Conservation (phyloP, 2,113 vertebrate genomes). For the Pteruthius melanotis region DNA sequence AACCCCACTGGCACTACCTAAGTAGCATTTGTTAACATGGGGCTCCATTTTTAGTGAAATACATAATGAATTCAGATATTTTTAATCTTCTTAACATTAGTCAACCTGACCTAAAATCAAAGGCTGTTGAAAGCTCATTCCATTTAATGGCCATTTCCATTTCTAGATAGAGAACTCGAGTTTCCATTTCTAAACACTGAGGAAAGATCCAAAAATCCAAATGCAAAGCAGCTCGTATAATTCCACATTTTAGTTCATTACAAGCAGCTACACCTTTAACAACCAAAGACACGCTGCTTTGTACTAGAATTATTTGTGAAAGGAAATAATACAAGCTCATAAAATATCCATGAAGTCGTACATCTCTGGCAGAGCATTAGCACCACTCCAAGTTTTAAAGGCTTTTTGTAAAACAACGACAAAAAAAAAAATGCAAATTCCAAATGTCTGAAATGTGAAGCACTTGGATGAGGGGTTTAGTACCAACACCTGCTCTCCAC, state of each 20-base stretch:
- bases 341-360: neutral
- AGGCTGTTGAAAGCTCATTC: neutral
- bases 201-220: neutral
- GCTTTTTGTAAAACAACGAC: neutral
- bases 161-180: neutral
- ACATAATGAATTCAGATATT: neutral
- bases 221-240: rapidly evolving
- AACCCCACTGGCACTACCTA: neutral
- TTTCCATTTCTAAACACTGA: neutral
- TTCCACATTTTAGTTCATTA: neutral
- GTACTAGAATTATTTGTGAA: neutral
- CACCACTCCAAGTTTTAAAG: neutral
- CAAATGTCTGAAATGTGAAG: neutral
- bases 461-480: neutral
- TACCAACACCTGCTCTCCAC: neutral
- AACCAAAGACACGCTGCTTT: neutral
- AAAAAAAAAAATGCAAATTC: neutral
- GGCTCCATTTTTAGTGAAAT: neutral
- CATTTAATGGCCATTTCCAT: neutral
- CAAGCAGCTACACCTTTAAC: neutral
- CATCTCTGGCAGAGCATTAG: neutral
- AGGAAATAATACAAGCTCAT: neutral
- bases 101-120: neutral
- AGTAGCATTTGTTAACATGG: neutral
- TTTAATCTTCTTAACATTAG: conserved; percentile 16